Evolutionary conservation across 2,113 vertebrate species (phyloP).

Genomic region (Oryctolagus cuniculus): mOryCun1.1 NC_091441.1:24957001-24957500

Average conservation of each 20-base stretch:
- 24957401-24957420: background rate
- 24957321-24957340: background rate
- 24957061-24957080: background rate
- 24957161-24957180: background rate
- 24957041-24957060: background rate
- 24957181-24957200: background rate
- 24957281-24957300: background rate
- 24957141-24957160: background rate
- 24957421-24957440: conserved; percentile 12
- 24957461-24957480: too few species aligned
- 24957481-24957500: background rate
- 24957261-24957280: background rate
- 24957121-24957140: background rate
- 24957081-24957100: background rate
- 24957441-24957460: background rate
- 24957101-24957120: background rate
- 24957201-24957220: background rate
- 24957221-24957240: background rate
- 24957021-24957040: conserved; percentile 41
- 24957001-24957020: background rate
- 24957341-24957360: background rate
- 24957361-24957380: background rate
- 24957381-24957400: background rate
- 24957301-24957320: background rate
- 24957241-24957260: background rate